phyloP scores from a whole-genome alignment of 1,140 invertebrate genomes.

The Heliconius himera region DNA sequence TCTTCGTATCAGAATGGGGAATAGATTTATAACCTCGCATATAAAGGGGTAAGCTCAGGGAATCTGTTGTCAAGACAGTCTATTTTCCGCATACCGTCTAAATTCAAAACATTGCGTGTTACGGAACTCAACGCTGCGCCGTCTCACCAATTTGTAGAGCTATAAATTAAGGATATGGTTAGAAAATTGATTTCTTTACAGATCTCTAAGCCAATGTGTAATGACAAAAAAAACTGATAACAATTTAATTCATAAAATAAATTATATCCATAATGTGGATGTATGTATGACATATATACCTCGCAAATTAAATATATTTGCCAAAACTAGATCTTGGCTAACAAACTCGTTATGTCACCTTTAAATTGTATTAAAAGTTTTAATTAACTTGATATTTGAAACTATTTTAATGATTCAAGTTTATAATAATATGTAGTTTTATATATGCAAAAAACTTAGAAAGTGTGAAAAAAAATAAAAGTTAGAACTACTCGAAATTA shows the following conservation, averaged over 20 bases:
- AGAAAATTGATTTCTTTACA: neutral
- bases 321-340: neutral
- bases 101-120: neutral
- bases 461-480: neutral
- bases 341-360: neutral
- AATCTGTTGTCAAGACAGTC: too few relatives aligned
- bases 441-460: neutral
- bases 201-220: neutral
- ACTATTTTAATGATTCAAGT: neutral
- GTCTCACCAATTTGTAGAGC: neutral
- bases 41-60: too few relatives aligned
- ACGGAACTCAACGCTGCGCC: neutral
- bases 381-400: constrained; percentile 2
- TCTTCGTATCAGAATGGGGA: too few relatives aligned
- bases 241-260: constrained; percentile 4
- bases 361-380: neutral
- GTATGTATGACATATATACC: neutral
- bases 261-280: neutral
- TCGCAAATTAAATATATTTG: neutral
- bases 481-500: neutral
- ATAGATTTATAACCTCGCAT: too few relatives aligned
- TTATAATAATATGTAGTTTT: neutral
- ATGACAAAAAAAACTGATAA: neutral
- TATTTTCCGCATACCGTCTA: too few relatives aligned
- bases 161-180: neutral